phyloP scores from a whole-genome alignment of 2,888 invertebrate species.

The Schizaphis graminum region DNA sequence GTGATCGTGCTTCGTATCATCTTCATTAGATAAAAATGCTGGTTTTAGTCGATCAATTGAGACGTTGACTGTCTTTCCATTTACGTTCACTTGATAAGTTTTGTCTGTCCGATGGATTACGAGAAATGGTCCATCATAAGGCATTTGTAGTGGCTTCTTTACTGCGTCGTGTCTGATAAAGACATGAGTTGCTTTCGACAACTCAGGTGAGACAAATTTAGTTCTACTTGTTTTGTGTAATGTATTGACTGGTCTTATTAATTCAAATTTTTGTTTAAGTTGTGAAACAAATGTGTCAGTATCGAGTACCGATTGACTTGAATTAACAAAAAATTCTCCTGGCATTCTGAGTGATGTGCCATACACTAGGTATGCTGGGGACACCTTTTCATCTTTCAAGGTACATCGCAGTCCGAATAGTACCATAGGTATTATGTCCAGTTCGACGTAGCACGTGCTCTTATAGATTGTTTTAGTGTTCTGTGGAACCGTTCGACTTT shows the following conservation, averaged over 20 bases:
- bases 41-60: slow-evolving; percentile 46
- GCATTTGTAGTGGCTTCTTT: neutral
- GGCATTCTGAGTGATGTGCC: neutral
- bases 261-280: neutral
- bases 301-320: too few relatives aligned
- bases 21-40: neutral
- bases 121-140: slow-evolving; percentile 23
- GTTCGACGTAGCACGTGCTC: neutral
- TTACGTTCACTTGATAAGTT: neutral
- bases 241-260: neutral
- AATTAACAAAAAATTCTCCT: neutral
- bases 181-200: neutral
- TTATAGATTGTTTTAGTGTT: slow-evolving; percentile 51
- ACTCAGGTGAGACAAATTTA: neutral
- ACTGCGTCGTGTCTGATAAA: neutral
- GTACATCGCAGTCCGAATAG: neutral
- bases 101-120: slow-evolving; percentile 14
- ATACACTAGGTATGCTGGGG: neutral
- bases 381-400: slow-evolving; percentile 45
- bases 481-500: slow-evolving; percentile 64
- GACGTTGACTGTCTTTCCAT: neutral
- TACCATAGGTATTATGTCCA: slow-evolving; percentile 16
- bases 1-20: neutral
- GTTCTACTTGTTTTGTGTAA: neutral
- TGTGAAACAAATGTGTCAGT: neutral